These are phyloP conservation scores for Pharmacophagus antenor DNA, from an alignment of 2,888 invertebrate genomes.

Conservation along the genomic window DNA sequence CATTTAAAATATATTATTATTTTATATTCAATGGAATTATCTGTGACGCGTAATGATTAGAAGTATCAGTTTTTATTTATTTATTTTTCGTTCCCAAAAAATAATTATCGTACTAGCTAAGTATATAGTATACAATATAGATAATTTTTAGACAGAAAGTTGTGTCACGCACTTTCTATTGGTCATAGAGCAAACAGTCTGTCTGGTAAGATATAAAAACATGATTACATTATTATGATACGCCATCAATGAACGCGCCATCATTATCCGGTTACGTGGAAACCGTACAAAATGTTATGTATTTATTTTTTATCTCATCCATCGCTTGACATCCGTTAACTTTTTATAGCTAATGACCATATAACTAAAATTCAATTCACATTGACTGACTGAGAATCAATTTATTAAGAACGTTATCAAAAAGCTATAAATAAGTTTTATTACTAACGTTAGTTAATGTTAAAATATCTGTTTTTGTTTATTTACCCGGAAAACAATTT, in stretches of 20 bases:
- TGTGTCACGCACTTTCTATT: slow-evolving; percentile 23
- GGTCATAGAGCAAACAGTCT: slow-evolving; percentile 12
- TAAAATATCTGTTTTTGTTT: not conserved
- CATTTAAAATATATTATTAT: no score
- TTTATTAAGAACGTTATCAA: not conserved
- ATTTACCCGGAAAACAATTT: not conserved
- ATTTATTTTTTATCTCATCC: slow-evolving; percentile 8
- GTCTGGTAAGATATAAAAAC: slow-evolving; percentile 30
- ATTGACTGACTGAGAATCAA: not conserved
- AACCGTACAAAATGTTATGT: slow-evolving; percentile 19
- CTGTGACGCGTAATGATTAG: no score
- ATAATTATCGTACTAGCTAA: not conserved
- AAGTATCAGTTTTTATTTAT: no score
- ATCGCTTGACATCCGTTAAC: slow-evolving; percentile 2
- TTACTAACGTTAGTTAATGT: not conserved
- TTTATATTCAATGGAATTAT: no score
- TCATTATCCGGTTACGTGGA: slow-evolving; percentile 20
- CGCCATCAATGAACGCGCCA: slow-evolving; percentile 17
- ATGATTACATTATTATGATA: slow-evolving; percentile 30
- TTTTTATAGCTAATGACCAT: slow-evolving; percentile 8
- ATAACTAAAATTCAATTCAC: not conserved
- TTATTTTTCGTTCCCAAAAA: not conserved
- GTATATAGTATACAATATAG: not conserved
- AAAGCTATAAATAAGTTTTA: not conserved
- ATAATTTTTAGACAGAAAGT: slow-evolving; percentile 10